Evolutionary conservation across 2,888 invertebrate genomes (phyloP).

Genomic region (Bellardia bayeri): DNA sequence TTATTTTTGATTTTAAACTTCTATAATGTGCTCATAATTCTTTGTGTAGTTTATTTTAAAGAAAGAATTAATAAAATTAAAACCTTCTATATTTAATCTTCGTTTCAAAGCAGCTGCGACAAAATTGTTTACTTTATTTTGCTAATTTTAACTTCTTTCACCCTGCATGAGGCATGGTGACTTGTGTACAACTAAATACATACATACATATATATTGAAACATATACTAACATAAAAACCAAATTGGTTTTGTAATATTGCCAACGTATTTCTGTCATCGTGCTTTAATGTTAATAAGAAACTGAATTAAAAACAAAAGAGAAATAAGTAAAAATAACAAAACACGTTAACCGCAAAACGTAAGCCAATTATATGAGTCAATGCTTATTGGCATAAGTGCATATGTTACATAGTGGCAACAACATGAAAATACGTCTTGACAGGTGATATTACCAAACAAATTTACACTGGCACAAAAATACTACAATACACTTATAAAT

Average conservation of each 20-base stretch:
- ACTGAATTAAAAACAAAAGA: neutral
- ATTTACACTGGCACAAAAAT: neutral
- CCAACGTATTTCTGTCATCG: neutral
- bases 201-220: neutral
- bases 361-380: constrained; percentile 57
- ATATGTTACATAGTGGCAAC: constrained; percentile 21
- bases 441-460: constrained; percentile 1
- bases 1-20: no score
- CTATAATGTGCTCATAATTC: no score
- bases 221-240: neutral
- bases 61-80: neutral
- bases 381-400: constrained; percentile 25
- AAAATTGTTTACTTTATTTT: neutral
- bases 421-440: constrained; percentile 37
- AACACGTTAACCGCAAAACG: constrained; percentile 48
- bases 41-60: neutral
- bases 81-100: neutral
- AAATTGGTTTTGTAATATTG: neutral
- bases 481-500: neutral
- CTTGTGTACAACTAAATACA: neutral
- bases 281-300: constrained; percentile 39
- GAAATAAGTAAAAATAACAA: neutral
- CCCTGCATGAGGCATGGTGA: neutral
- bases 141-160: neutral
- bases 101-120: neutral